Evolutionary conservation across 2,888 invertebrate species (phyloP).

Genomic region (Agrilus mali): DNA sequence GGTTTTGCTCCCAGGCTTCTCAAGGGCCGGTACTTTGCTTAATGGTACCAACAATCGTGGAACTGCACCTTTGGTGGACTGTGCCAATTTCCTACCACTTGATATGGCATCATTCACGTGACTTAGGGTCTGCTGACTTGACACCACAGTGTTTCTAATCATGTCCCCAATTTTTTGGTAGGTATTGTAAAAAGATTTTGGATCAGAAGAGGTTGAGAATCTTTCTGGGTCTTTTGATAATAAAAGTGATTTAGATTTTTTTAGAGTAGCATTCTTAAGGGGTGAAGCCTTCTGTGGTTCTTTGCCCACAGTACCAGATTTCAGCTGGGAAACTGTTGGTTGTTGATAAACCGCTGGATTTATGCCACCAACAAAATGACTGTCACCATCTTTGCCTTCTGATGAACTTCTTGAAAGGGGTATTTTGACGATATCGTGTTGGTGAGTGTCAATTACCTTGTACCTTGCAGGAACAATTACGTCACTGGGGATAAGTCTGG

Average conservation of each 20-base stretch:
- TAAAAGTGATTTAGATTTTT: background rate
- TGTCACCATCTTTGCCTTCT: too few species aligned
- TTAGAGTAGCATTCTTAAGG: background rate
- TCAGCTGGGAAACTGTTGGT: too few species aligned
- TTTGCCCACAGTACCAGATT: constrained; percentile 1
- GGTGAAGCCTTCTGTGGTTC: background rate
- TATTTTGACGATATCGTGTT: too few species aligned
- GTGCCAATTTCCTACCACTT: constrained; percentile 23
- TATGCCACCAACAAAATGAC: too few species aligned
- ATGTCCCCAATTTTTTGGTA: constrained; percentile 23
- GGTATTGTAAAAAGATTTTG: constrained; percentile 3
- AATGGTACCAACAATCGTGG: constrained; percentile 23
- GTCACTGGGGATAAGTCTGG: constrained; percentile 28
- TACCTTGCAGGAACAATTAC: constrained; percentile 28
- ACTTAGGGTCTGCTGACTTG: constrained; percentile 25
- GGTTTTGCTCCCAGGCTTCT: background rate
- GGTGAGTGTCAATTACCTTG: constrained; percentile 21
- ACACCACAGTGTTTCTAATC: constrained; percentile 26
- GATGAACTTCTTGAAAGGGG: too few species aligned
- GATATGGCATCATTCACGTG: constrained; percentile 27
- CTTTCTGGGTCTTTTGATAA: too few species aligned
- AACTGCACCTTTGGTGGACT: constrained; percentile 18
- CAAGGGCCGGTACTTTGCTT: constrained; percentile 15
- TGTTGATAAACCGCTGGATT: too few species aligned
- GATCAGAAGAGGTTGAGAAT: too few species aligned